Base-by-base conservation (phyloP, 1,140 invertebrate species). In the Drosophila nigromelanica region DNA sequence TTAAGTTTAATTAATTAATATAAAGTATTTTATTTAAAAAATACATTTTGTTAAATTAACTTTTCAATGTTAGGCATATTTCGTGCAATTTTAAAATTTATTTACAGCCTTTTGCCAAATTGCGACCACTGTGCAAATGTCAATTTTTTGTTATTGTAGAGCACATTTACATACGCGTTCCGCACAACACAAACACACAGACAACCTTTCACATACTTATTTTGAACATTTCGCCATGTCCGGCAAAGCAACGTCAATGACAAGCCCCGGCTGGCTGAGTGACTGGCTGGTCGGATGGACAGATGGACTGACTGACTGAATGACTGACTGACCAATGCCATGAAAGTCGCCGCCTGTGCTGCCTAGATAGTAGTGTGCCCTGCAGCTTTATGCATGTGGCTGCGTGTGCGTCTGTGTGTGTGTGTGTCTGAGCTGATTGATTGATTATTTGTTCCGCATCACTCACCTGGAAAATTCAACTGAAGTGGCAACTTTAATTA, bases 361-460 rank as follows among this genome's bases (percentile, higher is more conserved):
- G 76, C 71, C 76, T 85, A 89, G 85, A 89, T 89, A 89, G 83
- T 35, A 35, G 33, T 74, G 33, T 74, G 83, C 76, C 69, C 68
- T 80, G 62, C 73, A 80, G 82, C 73, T 86, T 59, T 87, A 37
- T 76, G 61, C 45, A 59, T 60, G 62, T 51, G 4, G n/a, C 10
- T 60, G 15, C 35, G 15, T 42, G 51, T 30, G 39, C 56, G 45
- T 39, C 55, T 37, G 54, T 69, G 58, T 61, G 43, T 54, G 35
- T 71, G 73, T 75, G 68, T 85, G 71, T 85, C 60, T 63, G 56
- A 79, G 66, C 83, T 90, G 89, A 90, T 90, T 90, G 89, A 90
- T 90, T 90, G 89, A 90, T 90, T 90, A 90, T 90, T 90, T 90
- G 89, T 90, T 90, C 89, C 89, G 89, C 89, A 90, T 89, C 89